Evolutionary conservation across 2,888 invertebrate species (phyloP).

Genomic region (Tetanocera ferruginea): DNA sequence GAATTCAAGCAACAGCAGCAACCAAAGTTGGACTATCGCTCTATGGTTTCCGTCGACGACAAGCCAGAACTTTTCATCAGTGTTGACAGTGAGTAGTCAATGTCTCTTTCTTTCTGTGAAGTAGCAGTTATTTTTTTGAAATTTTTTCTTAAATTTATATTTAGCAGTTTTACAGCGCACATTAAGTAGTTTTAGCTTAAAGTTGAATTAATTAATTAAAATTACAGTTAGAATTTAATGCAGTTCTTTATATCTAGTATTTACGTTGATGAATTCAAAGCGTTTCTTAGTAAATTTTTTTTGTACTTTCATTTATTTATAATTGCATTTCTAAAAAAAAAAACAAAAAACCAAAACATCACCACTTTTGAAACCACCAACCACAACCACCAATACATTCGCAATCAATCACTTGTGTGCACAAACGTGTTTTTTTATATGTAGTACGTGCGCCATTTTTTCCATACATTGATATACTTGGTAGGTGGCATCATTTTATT

Average conservation of each 20-base stretch:
- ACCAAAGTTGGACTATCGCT: constrained; percentile 88
- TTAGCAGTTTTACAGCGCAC: neutral
- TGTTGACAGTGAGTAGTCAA: constrained; percentile 86
- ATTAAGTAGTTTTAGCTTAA: neutral
- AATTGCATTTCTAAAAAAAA: constrained; percentile 9
- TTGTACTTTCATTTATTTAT: neutral
- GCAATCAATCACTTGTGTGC: constrained; percentile 39
- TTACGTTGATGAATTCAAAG: too few species aligned
- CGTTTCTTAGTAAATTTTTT: neutral
- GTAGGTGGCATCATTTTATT: constrained; percentile 69
- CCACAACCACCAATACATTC: constrained; percentile 39
- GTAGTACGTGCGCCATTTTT: constrained; percentile 75
- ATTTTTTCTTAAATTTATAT: constrained; percentile 14
- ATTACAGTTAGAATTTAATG: neutral
- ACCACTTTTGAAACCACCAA: neutral
- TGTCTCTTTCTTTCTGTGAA: neutral
- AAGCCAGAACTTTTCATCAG: constrained; percentile 96
- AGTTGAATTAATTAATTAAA: neutral
- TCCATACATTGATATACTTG: constrained; percentile 75
- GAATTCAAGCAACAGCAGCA: constrained; percentile 82
- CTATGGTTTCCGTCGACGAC: constrained; percentile 94
- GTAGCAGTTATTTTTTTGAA: neutral
- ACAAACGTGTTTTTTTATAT: constrained; percentile 28
- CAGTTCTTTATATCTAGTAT: neutral
- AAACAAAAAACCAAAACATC: too few species aligned